These are phyloP conservation scores for Pristionchus maxplancki DNA, from an alignment of 2,888 invertebrate genomes.

Conservation along the genomic window DNA sequence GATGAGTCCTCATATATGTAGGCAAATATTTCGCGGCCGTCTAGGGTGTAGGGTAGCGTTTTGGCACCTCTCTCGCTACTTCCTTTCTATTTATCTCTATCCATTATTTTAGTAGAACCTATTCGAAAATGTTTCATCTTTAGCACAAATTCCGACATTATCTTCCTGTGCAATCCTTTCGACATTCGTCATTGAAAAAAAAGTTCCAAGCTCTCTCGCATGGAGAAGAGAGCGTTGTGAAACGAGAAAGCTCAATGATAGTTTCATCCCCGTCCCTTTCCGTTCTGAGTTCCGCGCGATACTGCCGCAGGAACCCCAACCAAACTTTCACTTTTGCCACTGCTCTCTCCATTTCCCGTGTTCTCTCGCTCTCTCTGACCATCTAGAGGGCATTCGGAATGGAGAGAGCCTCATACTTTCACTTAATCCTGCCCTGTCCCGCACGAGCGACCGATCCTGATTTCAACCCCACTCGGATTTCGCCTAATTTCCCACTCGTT, in stretches of 20 bases:
- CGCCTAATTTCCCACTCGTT: neutral
- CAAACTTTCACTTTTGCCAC: neutral
- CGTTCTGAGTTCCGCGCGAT: neutral
- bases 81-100: neutral
- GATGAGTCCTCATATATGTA: conserved; percentile 23
- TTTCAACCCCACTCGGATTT: conserved; percentile 23
- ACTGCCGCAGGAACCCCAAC: neutral
- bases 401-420: neutral
- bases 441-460: conserved; percentile 19
- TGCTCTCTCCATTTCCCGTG: neutral
- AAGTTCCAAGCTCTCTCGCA: no score
- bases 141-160: no score
- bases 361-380: neutral
- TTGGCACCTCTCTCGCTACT: neutral
- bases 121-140: neutral
- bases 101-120: neutral
- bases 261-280: neutral
- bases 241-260: neutral
- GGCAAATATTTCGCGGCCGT: neutral
- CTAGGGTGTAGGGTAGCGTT: neutral
- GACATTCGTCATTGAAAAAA: no score
- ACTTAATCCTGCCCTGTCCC: neutral
- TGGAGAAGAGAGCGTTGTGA: no score
- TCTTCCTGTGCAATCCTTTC: no score
- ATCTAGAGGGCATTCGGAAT: neutral